phyloP scores from a whole-genome alignment of 2,888 invertebrate species.

The Scelioninae gen. 2 region DNA sequence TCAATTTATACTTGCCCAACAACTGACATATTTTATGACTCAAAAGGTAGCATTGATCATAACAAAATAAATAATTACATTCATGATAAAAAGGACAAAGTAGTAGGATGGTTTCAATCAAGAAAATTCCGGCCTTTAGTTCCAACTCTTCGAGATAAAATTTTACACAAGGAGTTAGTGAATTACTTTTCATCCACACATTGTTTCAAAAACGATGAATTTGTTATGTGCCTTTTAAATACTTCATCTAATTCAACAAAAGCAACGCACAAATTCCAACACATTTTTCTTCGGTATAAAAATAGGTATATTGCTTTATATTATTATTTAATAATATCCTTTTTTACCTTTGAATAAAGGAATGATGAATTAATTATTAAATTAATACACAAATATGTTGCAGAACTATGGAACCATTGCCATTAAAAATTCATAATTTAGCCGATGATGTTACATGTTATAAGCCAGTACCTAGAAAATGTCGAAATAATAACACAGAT shows the following conservation, averaged over 20 bases:
- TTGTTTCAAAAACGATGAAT: constrained; percentile 77
- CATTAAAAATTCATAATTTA: constrained; percentile 72
- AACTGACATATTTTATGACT: constrained; percentile 78
- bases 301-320: no score
- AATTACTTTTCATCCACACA: constrained; percentile 76
- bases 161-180: constrained; percentile 80
- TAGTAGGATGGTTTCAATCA: constrained; percentile 84
- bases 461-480: constrained; percentile 68
- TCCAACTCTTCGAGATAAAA: constrained; percentile 80
- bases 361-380: no score
- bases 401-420: constrained; percentile 65
- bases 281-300: constrained; percentile 79
- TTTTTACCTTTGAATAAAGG: no score
- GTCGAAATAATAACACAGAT: constrained; percentile 64
- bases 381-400: no score
- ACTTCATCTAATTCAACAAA: constrained; percentile 76
- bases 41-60: constrained; percentile 79
- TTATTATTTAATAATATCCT: no score
- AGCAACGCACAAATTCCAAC: constrained; percentile 80
- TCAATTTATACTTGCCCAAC: constrained; percentile 79
- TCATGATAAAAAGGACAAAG: constrained; percentile 77
- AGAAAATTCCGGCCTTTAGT: constrained; percentile 77
- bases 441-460: constrained; percentile 73
- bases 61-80: constrained; percentile 77
- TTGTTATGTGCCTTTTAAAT: constrained; percentile 80